Evolutionary conservation across 2,888 invertebrate genomes (phyloP), one percentile per base, ranked within the genome.

Genomic region (Eupithecia inturbata): DNA sequence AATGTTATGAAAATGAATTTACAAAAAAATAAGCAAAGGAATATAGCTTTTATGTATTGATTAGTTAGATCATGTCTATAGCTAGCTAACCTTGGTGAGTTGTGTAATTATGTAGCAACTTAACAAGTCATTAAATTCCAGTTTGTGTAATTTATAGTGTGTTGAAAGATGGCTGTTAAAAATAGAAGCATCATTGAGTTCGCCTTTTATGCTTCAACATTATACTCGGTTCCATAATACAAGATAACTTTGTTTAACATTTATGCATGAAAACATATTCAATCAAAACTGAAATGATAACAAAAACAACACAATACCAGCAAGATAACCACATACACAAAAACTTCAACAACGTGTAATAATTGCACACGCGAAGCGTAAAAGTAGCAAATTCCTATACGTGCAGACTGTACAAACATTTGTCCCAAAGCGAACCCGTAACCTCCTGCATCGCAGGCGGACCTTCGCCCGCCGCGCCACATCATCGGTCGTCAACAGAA

Each of bases 81-180:
- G 31, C 60, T 31, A 66, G 62, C 33, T 66, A n/a, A 45, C 62
- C 53, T 53, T 66, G 64, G 36, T n/a, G 12, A 41, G 39, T 66
- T 39, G 10, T 26, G 66, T 66, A 66, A 66, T 66, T 66, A 66
- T 39, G 36, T 62, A 66, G 66, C 66, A 66, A 66, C 63, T n/a
- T 45, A 67, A 49, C 67, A 49, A 68, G 67, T 67, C 28, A 45
- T 68, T 49, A 49, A 28, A 68, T 53, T 49, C 45, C 67, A 68
- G 39, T 53, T 68, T 68, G 66, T 66, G 66, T 39, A 66, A 66
- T 39, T 36, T 33, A 31, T 62, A 31, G 31, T 36, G 31, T 64
- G 66, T 22, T 33, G 57, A 36, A 68, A 68, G 16, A 68, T 57
- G 26, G 28, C 3, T 68, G 39, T 41, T 66, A 39, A 36, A 63